These are phyloP conservation scores for Muntiacus muntjak DNA, from an alignment of 2,113 vertebrate genomes.

Conservation along the genomic window DNA sequence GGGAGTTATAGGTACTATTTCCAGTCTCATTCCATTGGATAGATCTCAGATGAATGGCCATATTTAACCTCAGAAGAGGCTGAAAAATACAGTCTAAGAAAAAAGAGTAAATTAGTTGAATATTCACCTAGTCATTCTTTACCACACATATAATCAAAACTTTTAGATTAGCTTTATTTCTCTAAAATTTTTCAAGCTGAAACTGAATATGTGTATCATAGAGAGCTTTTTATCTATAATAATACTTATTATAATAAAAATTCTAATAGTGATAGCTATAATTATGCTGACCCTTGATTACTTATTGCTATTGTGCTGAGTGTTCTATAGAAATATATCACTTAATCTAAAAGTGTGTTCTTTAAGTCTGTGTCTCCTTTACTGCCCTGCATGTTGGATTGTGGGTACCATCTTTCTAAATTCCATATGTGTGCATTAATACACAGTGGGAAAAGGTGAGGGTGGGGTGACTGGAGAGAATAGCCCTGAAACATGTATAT, in stretches of 20 bases:
- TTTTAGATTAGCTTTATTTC: neutral
- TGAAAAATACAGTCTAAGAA: neutral
- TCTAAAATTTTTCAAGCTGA: neutral
- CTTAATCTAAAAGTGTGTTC: neutral
- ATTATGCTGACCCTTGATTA: neutral
- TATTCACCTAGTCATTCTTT: neutral
- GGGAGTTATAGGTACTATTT: neutral
- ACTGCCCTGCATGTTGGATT: neutral
- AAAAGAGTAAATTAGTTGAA: neutral
- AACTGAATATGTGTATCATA: neutral
- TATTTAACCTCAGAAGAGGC: neutral
- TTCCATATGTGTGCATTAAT: neutral
- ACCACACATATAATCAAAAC: neutral
- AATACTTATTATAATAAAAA: neutral
- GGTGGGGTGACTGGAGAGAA: neutral
- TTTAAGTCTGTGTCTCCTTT: neutral
- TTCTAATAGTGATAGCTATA: neutral
- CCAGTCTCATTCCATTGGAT: neutral
- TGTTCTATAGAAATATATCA: neutral
- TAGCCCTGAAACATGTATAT: neutral
- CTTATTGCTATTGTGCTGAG: neutral
- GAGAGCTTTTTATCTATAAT: neutral
- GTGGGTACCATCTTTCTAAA: neutral
- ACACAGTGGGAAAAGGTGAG: neutral
- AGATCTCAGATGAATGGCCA: neutral